Percentiles rank a stretch among this genome's conserved stretches.
These are phyloP conservation scores for Hippopotamus amphibius DNA, from an alignment of 2,113 vertebrate species.

Conservation along the genomic window DNA sequence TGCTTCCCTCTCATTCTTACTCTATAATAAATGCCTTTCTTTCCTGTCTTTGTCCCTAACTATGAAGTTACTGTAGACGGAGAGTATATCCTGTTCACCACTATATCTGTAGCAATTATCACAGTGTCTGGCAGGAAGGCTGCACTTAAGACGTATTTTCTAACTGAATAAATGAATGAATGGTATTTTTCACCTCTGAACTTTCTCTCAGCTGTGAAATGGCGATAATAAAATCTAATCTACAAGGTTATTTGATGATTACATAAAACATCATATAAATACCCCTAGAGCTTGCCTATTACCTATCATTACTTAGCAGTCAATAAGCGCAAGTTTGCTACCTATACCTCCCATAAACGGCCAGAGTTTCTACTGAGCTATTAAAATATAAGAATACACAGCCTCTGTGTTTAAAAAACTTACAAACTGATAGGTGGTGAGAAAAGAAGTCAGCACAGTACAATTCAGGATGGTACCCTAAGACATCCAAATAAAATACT, in stretches of 20 bases:
- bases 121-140: background rate
- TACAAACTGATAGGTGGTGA: background rate
- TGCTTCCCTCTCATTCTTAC: background rate
- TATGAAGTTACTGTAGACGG: background rate
- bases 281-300: background rate
- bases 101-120: background rate
- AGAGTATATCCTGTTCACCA: background rate
- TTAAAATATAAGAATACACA: background rate
- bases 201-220: background rate
- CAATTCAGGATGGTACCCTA: background rate
- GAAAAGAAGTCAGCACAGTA: background rate
- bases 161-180: constrained; percentile 30
- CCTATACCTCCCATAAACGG: background rate
- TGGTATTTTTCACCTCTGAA: background rate
- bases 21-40: background rate
- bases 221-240: background rate
- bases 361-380: background rate
- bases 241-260: background rate
- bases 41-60: background rate
- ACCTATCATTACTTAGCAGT: background rate
- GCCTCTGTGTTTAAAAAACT: background rate
- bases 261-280: background rate
- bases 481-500: background rate
- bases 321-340: background rate
- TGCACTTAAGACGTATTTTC: background rate